These are phyloP conservation scores for Xiphorhynchus elegans DNA, from an alignment of 2,113 vertebrate genomes.

Conservation along the genomic window DNA sequence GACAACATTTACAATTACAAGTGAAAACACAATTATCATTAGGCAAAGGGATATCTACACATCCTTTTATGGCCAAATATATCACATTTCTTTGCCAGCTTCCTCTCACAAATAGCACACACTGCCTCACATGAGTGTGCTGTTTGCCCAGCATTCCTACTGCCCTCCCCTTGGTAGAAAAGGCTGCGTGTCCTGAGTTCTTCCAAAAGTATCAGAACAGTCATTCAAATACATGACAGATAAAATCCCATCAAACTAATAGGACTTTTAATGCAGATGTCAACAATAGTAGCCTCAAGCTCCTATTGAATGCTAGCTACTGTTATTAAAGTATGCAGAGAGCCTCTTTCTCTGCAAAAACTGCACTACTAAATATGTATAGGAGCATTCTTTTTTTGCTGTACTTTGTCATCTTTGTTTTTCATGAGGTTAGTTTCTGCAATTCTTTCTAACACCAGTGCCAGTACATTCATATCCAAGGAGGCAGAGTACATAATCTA, in stretches of 20 bases:
- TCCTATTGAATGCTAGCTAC: background rate
- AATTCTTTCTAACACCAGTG: background rate
- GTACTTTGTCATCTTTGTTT: background rate
- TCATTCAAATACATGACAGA: background rate
- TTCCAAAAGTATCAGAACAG: background rate
- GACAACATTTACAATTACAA: background rate
- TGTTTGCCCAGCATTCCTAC: background rate
- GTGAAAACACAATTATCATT: conserved; percentile 22
- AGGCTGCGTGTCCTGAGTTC: background rate
- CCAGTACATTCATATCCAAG: background rate
- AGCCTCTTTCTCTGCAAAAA: background rate
- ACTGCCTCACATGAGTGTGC: background rate
- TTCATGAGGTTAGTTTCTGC: background rate
- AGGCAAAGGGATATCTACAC: conserved; percentile 22
- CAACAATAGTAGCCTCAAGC: background rate
- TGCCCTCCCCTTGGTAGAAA: background rate
- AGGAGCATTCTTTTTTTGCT: background rate
- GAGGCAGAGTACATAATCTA: background rate
- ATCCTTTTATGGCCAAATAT: conserved; percentile 9
- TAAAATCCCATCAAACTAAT: background rate
- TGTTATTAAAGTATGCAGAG: background rate
- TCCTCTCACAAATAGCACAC: background rate
- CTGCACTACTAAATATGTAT: background rate
- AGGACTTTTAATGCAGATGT: background rate
- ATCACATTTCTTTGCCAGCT: background rate